Base-by-base conservation (phyloP, 53 echinoderm and acorn worm genomes). In the Echinometra lucunter region DNA sequence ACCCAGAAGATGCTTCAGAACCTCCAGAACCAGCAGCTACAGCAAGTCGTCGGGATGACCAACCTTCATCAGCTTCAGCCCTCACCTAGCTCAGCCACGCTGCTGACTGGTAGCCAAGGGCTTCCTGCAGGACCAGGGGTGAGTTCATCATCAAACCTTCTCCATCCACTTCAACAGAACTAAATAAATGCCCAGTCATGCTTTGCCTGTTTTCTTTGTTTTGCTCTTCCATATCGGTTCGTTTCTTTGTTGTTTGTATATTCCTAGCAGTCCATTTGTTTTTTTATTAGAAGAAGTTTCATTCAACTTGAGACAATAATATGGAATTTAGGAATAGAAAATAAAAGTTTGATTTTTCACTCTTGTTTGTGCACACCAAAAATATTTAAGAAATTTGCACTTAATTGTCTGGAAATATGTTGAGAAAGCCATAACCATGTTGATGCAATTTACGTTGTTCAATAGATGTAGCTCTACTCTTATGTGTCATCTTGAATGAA, bases 1-100 rank as follows among this genome's bases (percentile, higher is more conserved):
- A 97, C 99, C 34, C 98, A 98, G 96, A 99, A 98, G 95, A 98
- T 99, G 98, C 96, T 99, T 93, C 99, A 98, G 94, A 98, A 98
- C 90, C 95, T 97, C 19, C 98, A 98, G 95, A 97, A 95, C 93
- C 97, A 97, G 57, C 94, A 94, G 85, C 94, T 94, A 1, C 83
- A 83, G 85, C 94, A 94, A 57, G 94, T 94, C 0, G 94, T 94
- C 38, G 94, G 94, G 17, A 82, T 94, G 85, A 57, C 82, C 58
- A 58, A 58, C 42, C 57, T 83, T 25, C 45, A 44, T n/a, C 82
- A 94, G 82, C 95, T 97, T 55, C 96, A 96, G 94, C 89, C 94
- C 28, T 89, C 95, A 5, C 95, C 95, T 1, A 78, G 93, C 40
- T 94, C 95, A 25, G 91, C 95, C 12, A 92, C 96, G 63, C 94